A percentile compares a stretch with the other conserved stretches of the same genome.
Evolutionary conservation across 2,113 vertebrate genomes (phyloP).

Genomic region (Hipposideros armiger): DNA sequence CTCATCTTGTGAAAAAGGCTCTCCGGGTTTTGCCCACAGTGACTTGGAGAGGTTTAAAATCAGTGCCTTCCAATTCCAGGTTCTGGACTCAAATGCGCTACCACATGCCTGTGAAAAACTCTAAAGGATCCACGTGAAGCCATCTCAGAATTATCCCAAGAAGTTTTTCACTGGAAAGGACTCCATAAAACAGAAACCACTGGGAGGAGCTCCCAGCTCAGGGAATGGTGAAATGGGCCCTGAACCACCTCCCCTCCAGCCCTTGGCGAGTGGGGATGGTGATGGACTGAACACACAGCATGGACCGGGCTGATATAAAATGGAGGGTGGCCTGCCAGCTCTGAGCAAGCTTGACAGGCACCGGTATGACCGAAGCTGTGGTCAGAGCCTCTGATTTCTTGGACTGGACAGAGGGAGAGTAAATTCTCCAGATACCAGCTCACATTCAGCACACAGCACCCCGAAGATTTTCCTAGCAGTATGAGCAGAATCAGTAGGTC

Average conservation of each 20-base stretch:
- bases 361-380: rapidly evolving
- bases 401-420: background rate
- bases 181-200: background rate
- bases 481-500: background rate
- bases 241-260: background rate
- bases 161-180: background rate
- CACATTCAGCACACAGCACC: rapidly evolving
- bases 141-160: constrained; percentile 54
- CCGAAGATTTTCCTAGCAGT: background rate
- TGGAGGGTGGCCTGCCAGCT: rapidly evolving
- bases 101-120: constrained; percentile 88
- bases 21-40: constrained; percentile 90
- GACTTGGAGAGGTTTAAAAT: constrained; percentile 86
- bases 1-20: constrained; percentile 89
- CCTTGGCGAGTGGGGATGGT: background rate
- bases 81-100: constrained; percentile 92
- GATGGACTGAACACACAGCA: rapidly evolving
- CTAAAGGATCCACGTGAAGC: background rate
- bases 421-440: background rate
- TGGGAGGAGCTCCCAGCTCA: background rate
- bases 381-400: background rate
- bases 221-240: rapidly evolving
- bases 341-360: rapidly evolving
- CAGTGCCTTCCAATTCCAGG: constrained; percentile 77
- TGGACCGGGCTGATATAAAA: too few relatives aligned